Evolutionary conservation across 2,113 vertebrate genomes (phyloP).

Genomic region (Hirundichthys speculiger): DNA sequence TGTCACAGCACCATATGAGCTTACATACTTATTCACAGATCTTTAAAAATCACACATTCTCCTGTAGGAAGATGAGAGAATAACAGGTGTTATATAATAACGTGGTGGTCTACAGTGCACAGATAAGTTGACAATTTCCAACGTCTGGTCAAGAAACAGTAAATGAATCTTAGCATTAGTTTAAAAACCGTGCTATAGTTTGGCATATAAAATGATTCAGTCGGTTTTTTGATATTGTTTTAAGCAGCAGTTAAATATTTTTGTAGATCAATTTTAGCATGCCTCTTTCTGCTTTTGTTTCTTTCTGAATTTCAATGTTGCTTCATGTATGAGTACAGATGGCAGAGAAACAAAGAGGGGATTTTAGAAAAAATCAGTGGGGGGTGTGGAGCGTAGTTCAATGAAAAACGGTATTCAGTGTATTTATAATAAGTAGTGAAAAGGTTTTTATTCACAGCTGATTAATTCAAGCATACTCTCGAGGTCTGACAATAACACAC

Average conservation of each 20-base stretch:
- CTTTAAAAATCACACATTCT: not conserved
- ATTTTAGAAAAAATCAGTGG: too few species aligned
- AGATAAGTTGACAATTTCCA: too few species aligned
- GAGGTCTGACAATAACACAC: constrained; percentile 36
- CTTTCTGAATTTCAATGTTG: not conserved
- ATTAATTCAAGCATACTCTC: constrained; percentile 26
- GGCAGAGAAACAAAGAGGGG: not conserved
- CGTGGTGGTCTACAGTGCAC: too few species aligned
- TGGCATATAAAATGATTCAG: too few species aligned
- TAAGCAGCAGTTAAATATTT: not conserved
- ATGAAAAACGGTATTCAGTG: too few species aligned
- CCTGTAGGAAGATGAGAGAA: not conserved
- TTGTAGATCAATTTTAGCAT: too few species aligned
- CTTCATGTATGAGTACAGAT: not conserved
- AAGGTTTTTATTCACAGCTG: not conserved
- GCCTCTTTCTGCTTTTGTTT: not conserved
- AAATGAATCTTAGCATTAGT: too few species aligned
- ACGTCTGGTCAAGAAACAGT: too few species aligned
- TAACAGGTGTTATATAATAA: not conserved
- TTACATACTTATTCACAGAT: not conserved
- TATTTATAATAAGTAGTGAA: too few species aligned
- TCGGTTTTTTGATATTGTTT: too few species aligned
- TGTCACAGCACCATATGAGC: not conserved
- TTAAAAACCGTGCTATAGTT: too few species aligned
- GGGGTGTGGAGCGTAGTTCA: too few species aligned